Base-by-base conservation (phyloP, 2,797 vertebrate genomes). In the Falco columbarius region DNA sequence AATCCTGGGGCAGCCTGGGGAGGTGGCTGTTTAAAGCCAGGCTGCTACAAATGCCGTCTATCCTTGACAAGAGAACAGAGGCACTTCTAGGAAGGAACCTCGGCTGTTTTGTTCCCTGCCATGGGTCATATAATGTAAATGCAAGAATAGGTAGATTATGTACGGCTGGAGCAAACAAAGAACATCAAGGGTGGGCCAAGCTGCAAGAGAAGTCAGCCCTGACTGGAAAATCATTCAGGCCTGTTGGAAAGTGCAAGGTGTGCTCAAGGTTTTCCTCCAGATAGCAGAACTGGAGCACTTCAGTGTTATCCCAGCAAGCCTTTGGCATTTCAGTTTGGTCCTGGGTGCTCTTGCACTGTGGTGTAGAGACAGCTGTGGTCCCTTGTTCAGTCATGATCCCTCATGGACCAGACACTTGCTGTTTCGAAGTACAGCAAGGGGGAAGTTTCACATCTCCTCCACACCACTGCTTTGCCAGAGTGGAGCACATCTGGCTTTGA, bases 361-460 rank as follows among this genome's bases (percentile, higher is more conserved):
- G 34, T 8, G 16, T 17, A 51, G 59, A 42, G 47, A 70, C 59
- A 88, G 55, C 38, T 12, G 4, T 24, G 46, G 17, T 23, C 38
- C 32, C 40, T 56, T 65, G 7, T 21, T 34, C 1, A 1, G 4
- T 56, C 49, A 56, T 0, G 0, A 36, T 67, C 27, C 55, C 38
- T 54, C 38, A 27, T 6, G 30, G 67, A 68, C 44, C 74, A 71
- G 34, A n/a, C 32, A 32, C 56, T 58, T 86, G 63, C 38, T 13
- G 1, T 47, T 55, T 10, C 17, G 18, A 66, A 67, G 34, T 10
- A 66, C 16, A 81, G 42, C 21, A 23, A 3, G 9, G 34, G 56
- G 9, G 49, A 71, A 5, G 1, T 66, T 83, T 59, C 81, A 36
- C 21, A 36, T 55, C 19, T 67, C 16, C 55, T 71, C 61, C 52